Evolutionary conservation across 2,113 vertebrate species (phyloP).

Genomic region (Procapra przewalskii): DNA sequence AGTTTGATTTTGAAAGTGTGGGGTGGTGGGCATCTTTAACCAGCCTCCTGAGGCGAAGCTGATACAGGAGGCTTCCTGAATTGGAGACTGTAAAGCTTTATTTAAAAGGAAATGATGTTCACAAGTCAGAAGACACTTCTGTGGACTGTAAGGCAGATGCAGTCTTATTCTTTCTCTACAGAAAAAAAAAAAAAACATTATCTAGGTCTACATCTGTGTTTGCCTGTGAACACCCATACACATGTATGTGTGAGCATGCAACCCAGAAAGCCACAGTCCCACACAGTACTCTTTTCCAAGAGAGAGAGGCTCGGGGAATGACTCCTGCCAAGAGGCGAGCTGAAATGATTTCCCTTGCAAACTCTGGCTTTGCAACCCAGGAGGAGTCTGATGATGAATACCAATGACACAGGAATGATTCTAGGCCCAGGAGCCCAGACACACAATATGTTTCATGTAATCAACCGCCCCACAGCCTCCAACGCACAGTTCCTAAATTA

Average conservation of each 20-base stretch:
- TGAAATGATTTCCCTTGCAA: conserved; percentile 63
- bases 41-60: neutral
- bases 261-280: neutral
- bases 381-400: neutral
- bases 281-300: neutral
- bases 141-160: neutral
- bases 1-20: neutral
- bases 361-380: neutral
- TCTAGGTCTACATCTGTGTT: neutral
- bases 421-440: neutral
- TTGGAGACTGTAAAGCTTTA: neutral
- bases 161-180: neutral
- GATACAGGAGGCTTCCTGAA: neutral
- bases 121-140: neutral
- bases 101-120: neutral
- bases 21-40: neutral
- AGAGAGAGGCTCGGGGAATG: neutral
- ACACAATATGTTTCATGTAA: neutral
- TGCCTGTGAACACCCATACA: neutral
- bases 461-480: neutral
- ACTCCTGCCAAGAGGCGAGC: conserved; percentile 28
- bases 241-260: neutral
- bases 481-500: conserved; percentile 14
- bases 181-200: neutral
- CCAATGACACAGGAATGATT: neutral